These are phyloP conservation scores for Oncorhynchus mykiss DNA, from an alignment of 2,113 vertebrate genomes.

Conservation along the genomic window DNA sequence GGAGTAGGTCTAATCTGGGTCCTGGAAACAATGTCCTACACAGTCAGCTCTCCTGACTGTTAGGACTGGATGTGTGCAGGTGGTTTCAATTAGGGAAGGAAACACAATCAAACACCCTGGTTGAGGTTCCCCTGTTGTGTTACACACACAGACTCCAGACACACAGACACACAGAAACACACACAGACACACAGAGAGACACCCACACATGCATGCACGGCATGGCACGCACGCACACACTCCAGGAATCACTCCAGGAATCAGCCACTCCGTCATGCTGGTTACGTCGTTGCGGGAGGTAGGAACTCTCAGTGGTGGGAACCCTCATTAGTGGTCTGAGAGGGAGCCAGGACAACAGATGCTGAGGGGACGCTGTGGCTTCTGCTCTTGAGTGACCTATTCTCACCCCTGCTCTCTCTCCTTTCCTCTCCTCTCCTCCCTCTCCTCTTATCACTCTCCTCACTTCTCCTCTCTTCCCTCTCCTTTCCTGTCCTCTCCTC, in stretches of 20 bases:
- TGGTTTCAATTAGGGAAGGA: background rate
- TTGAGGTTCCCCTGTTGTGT: background rate
- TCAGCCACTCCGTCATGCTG: background rate
- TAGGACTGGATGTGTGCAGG: background rate
- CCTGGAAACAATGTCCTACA: conserved; percentile 1
- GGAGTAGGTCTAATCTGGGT: background rate
- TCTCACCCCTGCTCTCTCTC: background rate
- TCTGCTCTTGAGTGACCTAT: background rate
- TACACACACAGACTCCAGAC: background rate
- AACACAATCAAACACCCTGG: no score
- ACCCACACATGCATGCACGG: background rate
- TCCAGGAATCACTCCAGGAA: conserved; percentile 8
- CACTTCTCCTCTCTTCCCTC: no score
- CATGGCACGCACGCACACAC: conserved; percentile 3
- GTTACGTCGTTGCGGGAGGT: background rate
- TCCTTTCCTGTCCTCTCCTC: no score
- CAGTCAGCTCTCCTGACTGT: background rate
- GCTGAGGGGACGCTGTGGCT: background rate
- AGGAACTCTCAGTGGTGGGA: background rate
- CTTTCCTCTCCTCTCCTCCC: background rate
- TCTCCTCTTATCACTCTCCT: no score
- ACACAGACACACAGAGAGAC: background rate
- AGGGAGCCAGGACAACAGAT: no score
- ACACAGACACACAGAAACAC: background rate
- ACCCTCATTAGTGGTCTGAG: no score